Evolutionary conservation across 2,797 vertebrate genomes (phyloP), one percentile per base, ranked within the genome.

Genomic region (Lates japonicus): DNA sequence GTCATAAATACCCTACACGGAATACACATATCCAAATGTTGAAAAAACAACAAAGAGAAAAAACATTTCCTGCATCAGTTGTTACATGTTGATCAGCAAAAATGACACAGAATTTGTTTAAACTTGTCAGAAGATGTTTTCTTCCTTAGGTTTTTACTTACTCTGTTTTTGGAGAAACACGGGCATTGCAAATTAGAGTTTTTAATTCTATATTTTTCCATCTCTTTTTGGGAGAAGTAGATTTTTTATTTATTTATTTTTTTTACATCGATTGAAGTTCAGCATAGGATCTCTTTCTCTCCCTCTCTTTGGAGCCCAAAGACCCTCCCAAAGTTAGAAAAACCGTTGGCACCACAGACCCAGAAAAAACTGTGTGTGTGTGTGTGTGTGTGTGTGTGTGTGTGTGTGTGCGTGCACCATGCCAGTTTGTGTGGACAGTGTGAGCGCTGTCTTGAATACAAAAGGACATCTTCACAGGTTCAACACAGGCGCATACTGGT

Each of bases 381-480:
- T 72, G 75, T 49, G 70, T 46, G 72, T 52, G 60, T 59, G 54
- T 13, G 29, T 52, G 76, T 31, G 42, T 39, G 41, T 73, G 44
- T 55, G 75, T 48, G 49, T 74, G 49, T 54, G 82, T 70, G n/a
- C 20, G 7, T 67, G 70, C 37, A 41, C 67, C 55, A 68, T 62
- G 65, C 54, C 54, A 75, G 75, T 85, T 71, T 87, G 86, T 86
- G 83, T 71, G 81, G 81, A 86, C 71, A 85, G 79, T 85, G 84
- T 73, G 82, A 86, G 83, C 14, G 42, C 76, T 78, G 81, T 83
- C 76, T 86, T 66, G 31, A 83, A 84, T 91, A 90, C 88, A 86
- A 88, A 88, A 85, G 89, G 72, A 83, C 76, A 77, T 84, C 87
- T 84, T 90, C 78, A 66, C 81, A 85, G 74, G 84, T 83, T 82